Evolutionary conservation across 2,888 invertebrate genomes (phyloP), one percentile per base, ranked within the genome.

Genomic region (Lagria hirta): DNA sequence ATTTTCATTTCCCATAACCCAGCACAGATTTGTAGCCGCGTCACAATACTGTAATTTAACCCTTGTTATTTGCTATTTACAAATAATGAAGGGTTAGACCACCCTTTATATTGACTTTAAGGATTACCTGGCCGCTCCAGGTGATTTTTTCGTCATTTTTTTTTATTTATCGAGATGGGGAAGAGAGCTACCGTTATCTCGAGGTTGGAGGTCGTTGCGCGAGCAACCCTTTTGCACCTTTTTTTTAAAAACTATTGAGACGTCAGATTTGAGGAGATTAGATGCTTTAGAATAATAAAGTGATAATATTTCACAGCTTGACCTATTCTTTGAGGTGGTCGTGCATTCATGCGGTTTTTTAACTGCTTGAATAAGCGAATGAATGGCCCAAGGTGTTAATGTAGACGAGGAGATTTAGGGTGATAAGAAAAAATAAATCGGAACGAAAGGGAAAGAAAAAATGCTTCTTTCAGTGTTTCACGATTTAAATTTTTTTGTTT

Each of bases 241-340:
- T 59, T 52, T 56, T 49, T 49, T 43, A 23, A 12, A 16, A 40
- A 32, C 48, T 35, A 52, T 51, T 48, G 48, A 46, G 49, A 32
- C 37, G 49, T 48, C 47, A 49, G 49, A 46, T 62, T 55, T 47
- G 55, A 56, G 55, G 51, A 45, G 64, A 64, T 64, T 64, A 64
- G 61, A 62, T 64, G 48, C 48, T 49, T 46, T 43, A 57, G 60
- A 63, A 62, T 63, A 62, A 62, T 62, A 62, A 59, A 57, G 59
- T 62, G 62, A 62, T 63, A 64, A 63, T 63, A 61, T 62, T 59
- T 60, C 62, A 60, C 64, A 61, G 62, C 62, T 64, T 63, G 62
- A 54, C 48, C 45, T 46, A 42, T 52, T 56, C 62, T 58, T 57
- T 54, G 55, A 64, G 64, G 64, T 64, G 62, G 64, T 61, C 57